phyloP scores from a whole-genome alignment of 2,888 invertebrate genomes.

The Geotrupes spiniger region DNA sequence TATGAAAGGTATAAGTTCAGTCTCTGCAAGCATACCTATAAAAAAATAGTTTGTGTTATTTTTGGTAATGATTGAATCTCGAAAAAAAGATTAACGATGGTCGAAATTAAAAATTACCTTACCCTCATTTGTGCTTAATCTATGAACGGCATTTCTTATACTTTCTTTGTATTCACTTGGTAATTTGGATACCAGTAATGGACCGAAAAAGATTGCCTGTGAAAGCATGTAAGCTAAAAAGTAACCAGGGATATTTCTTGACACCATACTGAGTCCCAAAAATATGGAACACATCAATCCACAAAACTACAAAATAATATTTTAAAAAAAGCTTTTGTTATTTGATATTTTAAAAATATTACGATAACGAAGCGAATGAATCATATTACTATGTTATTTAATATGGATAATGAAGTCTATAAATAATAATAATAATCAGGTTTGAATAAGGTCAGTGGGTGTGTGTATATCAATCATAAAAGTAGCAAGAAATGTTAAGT shows the following conservation, averaged over 20 bases:
- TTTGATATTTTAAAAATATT: too few species aligned
- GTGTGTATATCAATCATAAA: background rate
- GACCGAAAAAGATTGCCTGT: constrained; percentile 37
- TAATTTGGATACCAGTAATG: constrained; percentile 33
- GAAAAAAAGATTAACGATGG: too few species aligned
- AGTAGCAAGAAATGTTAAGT: constrained; percentile 2
- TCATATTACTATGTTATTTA: too few species aligned
- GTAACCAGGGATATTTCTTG: constrained; percentile 44
- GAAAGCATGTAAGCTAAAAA: constrained; percentile 38
- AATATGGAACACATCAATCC: constrained; percentile 41
- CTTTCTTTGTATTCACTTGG: constrained; percentile 34
- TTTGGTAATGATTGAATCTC: too few species aligned
- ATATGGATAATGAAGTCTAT: too few species aligned
- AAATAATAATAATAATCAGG: too few species aligned
- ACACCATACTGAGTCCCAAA: constrained; percentile 41
- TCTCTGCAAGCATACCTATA: constrained; percentile 43
- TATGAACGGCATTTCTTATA: constrained; percentile 30
- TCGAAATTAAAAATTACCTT: constrained; percentile 7
- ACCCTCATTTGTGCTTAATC: constrained; percentile 35
- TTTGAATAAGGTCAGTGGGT: too few species aligned
- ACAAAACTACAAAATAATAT: constrained; percentile 45
- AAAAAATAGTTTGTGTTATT: constrained; percentile 22
- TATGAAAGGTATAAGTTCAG: constrained; percentile 47
- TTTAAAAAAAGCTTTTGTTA: too few species aligned
- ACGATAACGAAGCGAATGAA: too few species aligned